Percentiles rank a stretch among this genome's conserved stretches.
Evolutionary conservation across 2,888 invertebrate species (phyloP).

Genomic region (Drosophila anomelani): DNA sequence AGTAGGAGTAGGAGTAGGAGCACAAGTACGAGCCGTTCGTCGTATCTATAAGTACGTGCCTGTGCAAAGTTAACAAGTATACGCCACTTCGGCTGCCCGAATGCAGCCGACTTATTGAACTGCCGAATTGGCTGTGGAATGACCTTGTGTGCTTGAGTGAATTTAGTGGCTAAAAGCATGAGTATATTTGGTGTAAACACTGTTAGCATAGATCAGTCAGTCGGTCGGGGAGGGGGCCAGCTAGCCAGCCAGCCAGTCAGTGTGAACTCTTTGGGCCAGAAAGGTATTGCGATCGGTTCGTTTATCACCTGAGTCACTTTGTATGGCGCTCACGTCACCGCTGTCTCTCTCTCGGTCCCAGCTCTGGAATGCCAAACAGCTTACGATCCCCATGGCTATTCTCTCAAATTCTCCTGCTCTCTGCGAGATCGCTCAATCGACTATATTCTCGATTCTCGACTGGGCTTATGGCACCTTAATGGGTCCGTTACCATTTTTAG

Average conservation of each 20-base stretch:
- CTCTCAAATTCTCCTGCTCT: conserved; percentile 8
- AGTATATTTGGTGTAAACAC: conserved; percentile 60
- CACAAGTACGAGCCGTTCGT: conserved; percentile 20
- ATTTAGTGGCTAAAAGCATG: conserved; percentile 23
- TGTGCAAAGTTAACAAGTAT: conserved; percentile 40
- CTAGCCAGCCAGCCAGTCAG: neutral
- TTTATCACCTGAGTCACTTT: conserved; percentile 78
- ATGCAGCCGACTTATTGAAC: conserved; percentile 44
- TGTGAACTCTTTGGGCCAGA: conserved; percentile 30
- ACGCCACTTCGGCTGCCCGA: conserved; percentile 16
- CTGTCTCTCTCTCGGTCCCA: conserved; percentile 17
- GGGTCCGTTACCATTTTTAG: conserved; percentile 69
- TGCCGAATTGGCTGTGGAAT: conserved; percentile 9
- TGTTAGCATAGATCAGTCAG: conserved; percentile 53
- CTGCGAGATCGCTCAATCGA: conserved; percentile 12
- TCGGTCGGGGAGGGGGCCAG: neutral
- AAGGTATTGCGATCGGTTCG: conserved; percentile 59
- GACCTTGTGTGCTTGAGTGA: conserved; percentile 30
- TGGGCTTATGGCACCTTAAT: conserved; percentile 45
- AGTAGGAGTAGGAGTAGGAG: conserved; percentile 17
- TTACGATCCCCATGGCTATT: conserved; percentile 15
- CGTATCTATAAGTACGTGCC: conserved; percentile 69
- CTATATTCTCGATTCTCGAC: conserved; percentile 17
- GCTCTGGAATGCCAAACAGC: conserved; percentile 59
- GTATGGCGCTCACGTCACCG: conserved; percentile 68